A percentile compares a stretch with the other conserved stretches of the same genome.
Conservation (phyloP, 2,888 invertebrate species). For the Pseudeuparius sepicola region DNA sequence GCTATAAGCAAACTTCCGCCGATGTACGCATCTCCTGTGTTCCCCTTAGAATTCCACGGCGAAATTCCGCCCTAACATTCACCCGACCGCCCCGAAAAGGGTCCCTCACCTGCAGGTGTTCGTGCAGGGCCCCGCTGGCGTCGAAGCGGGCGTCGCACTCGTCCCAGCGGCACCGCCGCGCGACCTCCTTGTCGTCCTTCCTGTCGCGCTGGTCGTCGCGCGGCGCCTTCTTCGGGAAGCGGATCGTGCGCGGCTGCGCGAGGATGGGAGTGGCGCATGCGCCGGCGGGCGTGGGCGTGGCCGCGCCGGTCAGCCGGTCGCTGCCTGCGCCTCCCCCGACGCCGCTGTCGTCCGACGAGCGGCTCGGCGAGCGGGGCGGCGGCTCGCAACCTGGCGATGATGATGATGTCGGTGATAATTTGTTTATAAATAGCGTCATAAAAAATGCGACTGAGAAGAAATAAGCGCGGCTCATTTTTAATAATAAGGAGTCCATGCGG, state of each 20-base stretch:
- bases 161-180: conserved; percentile 63
- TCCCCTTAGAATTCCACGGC: too few species aligned
- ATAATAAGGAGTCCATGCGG: too few species aligned
- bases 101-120: conserved; percentile 76
- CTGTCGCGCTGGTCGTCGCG: conserved; percentile 19
- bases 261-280: conserved; percentile 63
- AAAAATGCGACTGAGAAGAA: too few species aligned
- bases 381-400: conserved; percentile 32
- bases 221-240: conserved; percentile 32
- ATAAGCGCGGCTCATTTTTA: too few species aligned
- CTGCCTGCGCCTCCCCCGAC: conserved; percentile 35
- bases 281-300: conserved; percentile 28
- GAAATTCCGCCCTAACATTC: too few species aligned
- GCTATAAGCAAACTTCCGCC: too few species aligned
- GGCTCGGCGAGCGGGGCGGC: too few species aligned
- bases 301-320: conserved; percentile 31
- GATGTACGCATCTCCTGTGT: too few species aligned
- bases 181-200: conserved; percentile 24
- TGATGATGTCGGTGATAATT: too few species aligned
- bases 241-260: conserved; percentile 70
- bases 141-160: conserved; percentile 72
- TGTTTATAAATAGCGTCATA: too few species aligned
- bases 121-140: conserved; percentile 69
- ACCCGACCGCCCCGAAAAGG: too few species aligned
- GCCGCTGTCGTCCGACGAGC: too few species aligned